A percentile compares a stretch with the other conserved stretches of the same genome.
These are phyloP conservation scores for Pagetopsis macropterus DNA, from an alignment of 2,797 vertebrate species.

Conservation along the genomic window DNA sequence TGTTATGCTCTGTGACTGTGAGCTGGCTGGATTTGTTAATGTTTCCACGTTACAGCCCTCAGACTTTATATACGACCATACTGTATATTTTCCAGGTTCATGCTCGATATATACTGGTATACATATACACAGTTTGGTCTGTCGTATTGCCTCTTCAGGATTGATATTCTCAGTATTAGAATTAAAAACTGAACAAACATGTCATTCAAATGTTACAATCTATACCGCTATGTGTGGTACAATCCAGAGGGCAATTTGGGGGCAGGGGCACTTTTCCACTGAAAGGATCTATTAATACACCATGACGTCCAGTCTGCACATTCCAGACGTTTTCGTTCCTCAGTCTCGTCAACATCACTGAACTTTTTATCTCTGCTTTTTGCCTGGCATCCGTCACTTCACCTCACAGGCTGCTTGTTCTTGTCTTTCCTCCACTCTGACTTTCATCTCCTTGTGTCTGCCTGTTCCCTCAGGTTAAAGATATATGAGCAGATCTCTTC, in stretches of 20 bases:
- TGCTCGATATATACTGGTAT: background rate
- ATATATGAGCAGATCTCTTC: slow-evolving; percentile 32
- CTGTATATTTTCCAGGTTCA: slow-evolving; percentile 1
- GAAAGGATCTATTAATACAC: slow-evolving; percentile 62
- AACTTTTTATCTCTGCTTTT: slow-evolving; percentile 43
- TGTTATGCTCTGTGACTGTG: background rate
- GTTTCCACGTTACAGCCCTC: background rate
- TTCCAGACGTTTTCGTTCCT: slow-evolving; percentile 60
- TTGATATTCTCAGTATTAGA: too few species aligned
- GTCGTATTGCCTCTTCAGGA: too few species aligned
- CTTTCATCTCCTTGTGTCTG: slow-evolving; percentile 42
- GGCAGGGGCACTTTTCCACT: slow-evolving; percentile 19
- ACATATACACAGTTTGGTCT: too few species aligned
- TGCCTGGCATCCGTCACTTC: slow-evolving; percentile 56
- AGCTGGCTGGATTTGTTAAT: slow-evolving; percentile 1
- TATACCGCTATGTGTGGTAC: too few species aligned
- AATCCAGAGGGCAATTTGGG: too few species aligned
- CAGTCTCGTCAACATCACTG: slow-evolving; percentile 35
- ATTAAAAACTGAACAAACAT: too few species aligned
- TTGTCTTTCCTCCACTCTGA: slow-evolving; percentile 37
- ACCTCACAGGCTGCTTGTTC: slow-evolving; percentile 47
- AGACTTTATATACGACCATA: background rate
- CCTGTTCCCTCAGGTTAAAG: slow-evolving; percentile 57
- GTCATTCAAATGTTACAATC: too few species aligned
- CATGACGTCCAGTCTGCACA: slow-evolving; percentile 51